Evolutionary conservation across 2,113 vertebrate species (phyloP), one percentile per base, ranked within the genome.

Genomic region (Canis aureus): DNA sequence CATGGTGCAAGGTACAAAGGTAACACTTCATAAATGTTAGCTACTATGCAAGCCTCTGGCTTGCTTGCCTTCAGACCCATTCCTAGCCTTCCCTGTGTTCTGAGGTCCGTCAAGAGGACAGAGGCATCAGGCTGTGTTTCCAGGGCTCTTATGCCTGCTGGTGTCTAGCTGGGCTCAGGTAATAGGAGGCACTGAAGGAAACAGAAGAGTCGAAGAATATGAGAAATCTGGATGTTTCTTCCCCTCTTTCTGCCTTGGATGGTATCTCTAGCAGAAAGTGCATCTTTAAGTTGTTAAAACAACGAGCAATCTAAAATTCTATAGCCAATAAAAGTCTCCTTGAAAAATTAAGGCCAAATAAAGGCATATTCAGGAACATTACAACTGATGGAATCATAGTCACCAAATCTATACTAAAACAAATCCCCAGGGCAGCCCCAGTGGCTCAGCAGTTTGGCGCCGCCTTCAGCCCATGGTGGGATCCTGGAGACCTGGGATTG

Each of bases 311-410:
- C 32, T 94, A 95, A 69, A 91, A 91, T 88, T 59, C 64, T 93
- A 74, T 87, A 79, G n/a, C 67, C 55, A 93, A 76, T 32, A 53
- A 53, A 94, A 94, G n/a, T 78, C 82, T 64, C 23, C 57, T 76
- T 91, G 25, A 92, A 84, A 97, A 94, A 89, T 94, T 12, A 94
- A 93, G 49, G n/a, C 43, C 78, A 38, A 94, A 59, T 86, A 82
- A 87, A 74, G 10, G 62, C 1, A 11, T 79, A 64, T 86, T 92
- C 19, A 73, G 23, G 78, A 59, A 73, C 69, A 82, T 15, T 35
- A 35, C 92, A 82, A 78, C 19, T 55, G 55, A 66, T 2, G 60
- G 25, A 83, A 53, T 67, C 62, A 79, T n/a, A 49, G 51, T 22
- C 57, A 89, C 76, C n/a, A 87, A 22, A 55, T 15, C 49, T 85